phyloP scores from a whole-genome alignment of 1,140 invertebrate genomes.

The Drosophila nigromelanica region DNA sequence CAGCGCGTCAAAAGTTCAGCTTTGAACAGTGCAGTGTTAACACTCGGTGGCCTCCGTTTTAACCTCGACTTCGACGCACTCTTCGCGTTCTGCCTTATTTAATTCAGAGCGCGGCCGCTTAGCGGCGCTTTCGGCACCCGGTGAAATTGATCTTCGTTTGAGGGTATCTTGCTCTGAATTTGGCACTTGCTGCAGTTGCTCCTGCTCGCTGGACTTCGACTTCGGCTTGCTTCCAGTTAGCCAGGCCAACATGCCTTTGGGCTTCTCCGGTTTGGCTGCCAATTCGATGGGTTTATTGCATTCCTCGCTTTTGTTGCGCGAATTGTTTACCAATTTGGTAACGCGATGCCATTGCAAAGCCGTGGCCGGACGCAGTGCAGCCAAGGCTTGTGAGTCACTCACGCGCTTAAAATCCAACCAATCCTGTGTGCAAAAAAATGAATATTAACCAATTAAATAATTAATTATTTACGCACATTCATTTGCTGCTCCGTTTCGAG shows the following conservation, averaged over 20 bases:
- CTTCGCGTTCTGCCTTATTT: background rate
- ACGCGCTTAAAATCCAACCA: conserved; percentile 89
- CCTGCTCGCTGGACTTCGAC: conserved; percentile 24
- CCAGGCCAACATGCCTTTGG: conserved; percentile 70
- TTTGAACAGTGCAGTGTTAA: background rate
- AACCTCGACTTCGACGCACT: background rate
- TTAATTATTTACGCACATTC: conserved; percentile 85
- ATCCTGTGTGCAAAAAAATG: conserved; percentile 79
- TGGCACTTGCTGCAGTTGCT: background rate
- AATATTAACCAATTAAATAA: background rate
- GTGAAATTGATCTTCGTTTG: conserved; percentile 27
- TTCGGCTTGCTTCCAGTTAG: conserved; percentile 55
- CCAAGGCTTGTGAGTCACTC: conserved; percentile 85
- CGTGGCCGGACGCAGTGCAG: conserved; percentile 85
- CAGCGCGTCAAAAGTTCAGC: too few relatives aligned
- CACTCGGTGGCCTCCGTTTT: conserved; percentile 12
- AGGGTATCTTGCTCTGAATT: too few relatives aligned
- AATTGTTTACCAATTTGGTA: conserved; percentile 89
- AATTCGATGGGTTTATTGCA: conserved; percentile 86
- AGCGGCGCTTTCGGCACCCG: conserved; percentile 10
- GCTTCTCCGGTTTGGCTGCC: conserved; percentile 48
- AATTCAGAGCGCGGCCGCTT: conserved; percentile 33
- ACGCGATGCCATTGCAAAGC: conserved; percentile 89
- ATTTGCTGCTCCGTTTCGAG: conserved; percentile 89
- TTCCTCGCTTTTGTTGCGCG: conserved; percentile 88